Conservation (phyloP, 2,113 vertebrate species). For the Peromyscus polionotus region DNA sequence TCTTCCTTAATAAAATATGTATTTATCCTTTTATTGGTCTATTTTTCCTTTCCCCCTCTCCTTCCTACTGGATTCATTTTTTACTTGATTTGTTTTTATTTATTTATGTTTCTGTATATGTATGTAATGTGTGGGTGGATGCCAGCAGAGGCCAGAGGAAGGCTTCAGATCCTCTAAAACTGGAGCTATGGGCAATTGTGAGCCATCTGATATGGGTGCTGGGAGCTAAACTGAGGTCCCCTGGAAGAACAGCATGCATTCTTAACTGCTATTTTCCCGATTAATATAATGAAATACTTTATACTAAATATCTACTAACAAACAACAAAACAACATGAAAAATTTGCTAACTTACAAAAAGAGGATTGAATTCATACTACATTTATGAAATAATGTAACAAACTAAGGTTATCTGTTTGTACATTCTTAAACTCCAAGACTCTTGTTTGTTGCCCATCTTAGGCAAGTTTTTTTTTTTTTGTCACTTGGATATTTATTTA, state of each 20-base stretch:
- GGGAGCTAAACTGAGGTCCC: background rate
- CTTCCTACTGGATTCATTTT: background rate
- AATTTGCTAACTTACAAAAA: background rate
- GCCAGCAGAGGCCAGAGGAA: background rate
- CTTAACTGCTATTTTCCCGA: background rate
- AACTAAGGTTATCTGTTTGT: background rate
- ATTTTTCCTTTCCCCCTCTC: background rate
- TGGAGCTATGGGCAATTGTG: background rate
- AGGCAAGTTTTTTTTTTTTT: background rate
- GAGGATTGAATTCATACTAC: background rate
- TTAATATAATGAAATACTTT: background rate
- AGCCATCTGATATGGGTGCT: background rate
- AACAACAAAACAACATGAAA: background rate
- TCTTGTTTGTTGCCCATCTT: background rate
- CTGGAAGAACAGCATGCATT: background rate
- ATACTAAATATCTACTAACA: background rate
- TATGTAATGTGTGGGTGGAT: background rate
- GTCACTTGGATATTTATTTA: background rate
- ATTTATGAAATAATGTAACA: background rate
- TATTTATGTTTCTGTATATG: background rate
- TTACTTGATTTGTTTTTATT: background rate
- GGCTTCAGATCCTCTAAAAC: background rate
- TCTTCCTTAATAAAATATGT: background rate
- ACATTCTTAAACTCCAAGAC: background rate
- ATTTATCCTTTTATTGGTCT: background rate